Conservation (phyloP, 1,140 invertebrate genomes). For the Oedothorax gibbosus region DNA sequence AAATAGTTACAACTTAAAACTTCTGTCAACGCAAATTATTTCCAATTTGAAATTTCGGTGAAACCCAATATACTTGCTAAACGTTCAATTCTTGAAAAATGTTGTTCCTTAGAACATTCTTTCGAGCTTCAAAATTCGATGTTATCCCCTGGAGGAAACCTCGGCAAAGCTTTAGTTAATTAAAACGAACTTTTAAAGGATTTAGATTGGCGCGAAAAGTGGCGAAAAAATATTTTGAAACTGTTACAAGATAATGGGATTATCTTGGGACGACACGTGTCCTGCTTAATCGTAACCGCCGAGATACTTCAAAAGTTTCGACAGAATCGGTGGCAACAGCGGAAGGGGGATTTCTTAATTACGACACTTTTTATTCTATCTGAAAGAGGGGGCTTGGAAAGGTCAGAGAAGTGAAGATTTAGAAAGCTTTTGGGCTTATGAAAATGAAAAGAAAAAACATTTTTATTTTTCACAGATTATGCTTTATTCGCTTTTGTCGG, state of each 20-base stretch:
- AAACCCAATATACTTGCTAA: background rate
- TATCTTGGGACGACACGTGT: constrained; percentile 38
- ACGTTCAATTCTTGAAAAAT: background rate
- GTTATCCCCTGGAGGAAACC: constrained; percentile 10
- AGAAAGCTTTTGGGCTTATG: background rate
- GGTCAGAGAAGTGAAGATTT: constrained; percentile 19
- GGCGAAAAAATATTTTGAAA: constrained; percentile 23
- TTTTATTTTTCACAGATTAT: background rate
- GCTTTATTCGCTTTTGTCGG: background rate
- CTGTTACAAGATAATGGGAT: constrained; percentile 24
- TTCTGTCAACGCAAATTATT: constrained; percentile 20
- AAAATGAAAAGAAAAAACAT: background rate
- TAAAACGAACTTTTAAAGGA: constrained; percentile 50
- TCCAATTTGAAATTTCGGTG: background rate
- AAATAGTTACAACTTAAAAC: no score
- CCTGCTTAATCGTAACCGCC: constrained; percentile 27
- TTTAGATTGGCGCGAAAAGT: constrained; percentile 19
- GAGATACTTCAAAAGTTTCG: constrained; percentile 48
- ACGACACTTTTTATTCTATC: constrained; percentile 38
- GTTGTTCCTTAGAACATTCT: constrained; percentile 3
- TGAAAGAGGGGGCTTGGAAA: background rate
- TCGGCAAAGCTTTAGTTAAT: constrained; percentile 44
- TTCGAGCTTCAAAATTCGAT: background rate
- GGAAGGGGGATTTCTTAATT: constrained; percentile 32
- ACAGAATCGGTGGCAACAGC: background rate